Conservation (phyloP, 2,888 invertebrate species). For the Beris morrisii region DNA sequence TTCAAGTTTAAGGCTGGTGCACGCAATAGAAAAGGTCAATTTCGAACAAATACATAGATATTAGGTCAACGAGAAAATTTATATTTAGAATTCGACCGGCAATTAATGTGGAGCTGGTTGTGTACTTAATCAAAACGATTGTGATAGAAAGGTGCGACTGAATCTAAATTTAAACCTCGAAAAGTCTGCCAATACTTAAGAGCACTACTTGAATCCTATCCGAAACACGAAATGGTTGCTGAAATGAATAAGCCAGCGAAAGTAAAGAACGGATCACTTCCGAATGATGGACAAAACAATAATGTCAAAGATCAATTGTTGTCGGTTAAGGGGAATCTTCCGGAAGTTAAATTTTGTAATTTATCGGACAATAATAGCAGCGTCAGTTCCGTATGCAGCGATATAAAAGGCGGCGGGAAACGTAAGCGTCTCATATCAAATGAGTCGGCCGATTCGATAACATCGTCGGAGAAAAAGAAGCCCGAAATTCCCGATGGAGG, state of each 20-base stretch:
- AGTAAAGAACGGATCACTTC: constrained; percentile 42
- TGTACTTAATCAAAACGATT: no score
- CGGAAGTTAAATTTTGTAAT: constrained; percentile 55
- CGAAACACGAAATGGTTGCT: background rate
- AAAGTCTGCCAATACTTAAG: background rate
- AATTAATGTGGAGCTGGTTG: no score
- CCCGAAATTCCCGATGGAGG: constrained; percentile 56
- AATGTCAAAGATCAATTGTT: constrained; percentile 49
- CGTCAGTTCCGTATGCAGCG: constrained; percentile 39
- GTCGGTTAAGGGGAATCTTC: constrained; percentile 42
- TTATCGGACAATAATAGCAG: constrained; percentile 48
- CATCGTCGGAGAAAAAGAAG: constrained; percentile 53
- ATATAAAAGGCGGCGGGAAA: constrained; percentile 42
- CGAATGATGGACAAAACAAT: constrained; percentile 39
- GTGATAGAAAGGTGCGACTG: no score
- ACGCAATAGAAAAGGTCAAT: no score
- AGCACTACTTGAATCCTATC: no score
- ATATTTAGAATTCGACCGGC: background rate
- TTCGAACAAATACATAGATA: background rate
- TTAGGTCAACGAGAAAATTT: constrained; percentile 10
- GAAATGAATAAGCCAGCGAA: constrained; percentile 7
- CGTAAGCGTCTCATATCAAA: constrained; percentile 53
- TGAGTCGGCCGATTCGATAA: constrained; percentile 53
- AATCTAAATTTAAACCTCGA: background rate
- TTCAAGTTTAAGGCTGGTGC: constrained; percentile 29